phyloP scores from a whole-genome alignment of 2,888 invertebrate species.

The Zootermopsis nevadensis region DNA sequence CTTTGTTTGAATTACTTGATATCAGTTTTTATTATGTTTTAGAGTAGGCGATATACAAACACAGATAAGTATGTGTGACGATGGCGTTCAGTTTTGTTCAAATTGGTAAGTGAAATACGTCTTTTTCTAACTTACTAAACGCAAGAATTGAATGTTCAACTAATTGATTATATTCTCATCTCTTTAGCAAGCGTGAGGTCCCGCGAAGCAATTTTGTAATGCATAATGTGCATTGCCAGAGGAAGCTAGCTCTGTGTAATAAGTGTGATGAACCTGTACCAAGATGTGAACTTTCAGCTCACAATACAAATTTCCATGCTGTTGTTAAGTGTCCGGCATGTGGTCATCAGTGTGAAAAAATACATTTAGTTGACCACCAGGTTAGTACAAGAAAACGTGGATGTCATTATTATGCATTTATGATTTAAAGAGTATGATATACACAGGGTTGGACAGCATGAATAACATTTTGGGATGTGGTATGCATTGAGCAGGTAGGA shows the following conservation, averaged over 20 bases:
- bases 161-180: conserved; percentile 58
- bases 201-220: conserved; percentile 75
- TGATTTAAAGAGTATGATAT: too few relatives aligned
- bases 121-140: background rate
- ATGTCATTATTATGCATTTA: too few relatives aligned
- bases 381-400: conserved; percentile 54
- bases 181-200: conserved; percentile 75
- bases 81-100: conserved; percentile 64
- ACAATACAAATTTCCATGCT: conserved; percentile 65
- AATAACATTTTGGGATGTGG: too few relatives aligned
- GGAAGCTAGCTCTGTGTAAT: conserved; percentile 74
- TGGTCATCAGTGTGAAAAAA: conserved; percentile 59
- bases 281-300: conserved; percentile 69
- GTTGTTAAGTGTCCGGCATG: conserved; percentile 64
- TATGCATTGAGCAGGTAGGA: too few relatives aligned
- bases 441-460: too few relatives aligned
- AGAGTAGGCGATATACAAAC: background rate
- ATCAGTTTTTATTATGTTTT: conserved; percentile 5
- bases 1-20: background rate
- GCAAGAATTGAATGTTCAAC: conserved; percentile 53
- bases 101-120: conserved; percentile 65
- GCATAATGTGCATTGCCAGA: conserved; percentile 76
- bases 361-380: conserved; percentile 60
- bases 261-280: conserved; percentile 77
- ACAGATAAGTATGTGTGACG: conserved; percentile 58